Conservation (phyloP, 2,888 invertebrate species). For the Criorhina ranunculi region DNA sequence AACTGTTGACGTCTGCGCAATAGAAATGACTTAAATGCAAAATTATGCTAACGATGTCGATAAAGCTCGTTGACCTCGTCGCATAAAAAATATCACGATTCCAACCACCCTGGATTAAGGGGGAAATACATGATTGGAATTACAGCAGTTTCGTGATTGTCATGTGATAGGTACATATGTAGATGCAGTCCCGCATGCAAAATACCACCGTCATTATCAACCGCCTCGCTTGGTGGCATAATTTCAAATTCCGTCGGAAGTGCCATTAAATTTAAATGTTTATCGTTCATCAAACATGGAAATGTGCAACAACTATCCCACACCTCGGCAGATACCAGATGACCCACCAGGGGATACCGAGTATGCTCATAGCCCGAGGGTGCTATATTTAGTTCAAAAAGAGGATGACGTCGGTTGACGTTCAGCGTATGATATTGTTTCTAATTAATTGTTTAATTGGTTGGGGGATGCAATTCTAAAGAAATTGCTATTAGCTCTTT, state of each 20-base stretch:
- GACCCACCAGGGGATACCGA: not conserved
- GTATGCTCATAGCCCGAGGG: not conserved
- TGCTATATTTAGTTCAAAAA: conserved; percentile 15
- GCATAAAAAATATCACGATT: not conserved
- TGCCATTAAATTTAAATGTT: conserved; percentile 8
- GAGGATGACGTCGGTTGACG: conserved; percentile 8
- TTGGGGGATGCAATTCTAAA: not conserved
- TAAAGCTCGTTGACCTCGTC: conserved; percentile 19
- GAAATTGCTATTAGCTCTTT: not conserved
- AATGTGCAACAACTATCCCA: not conserved
- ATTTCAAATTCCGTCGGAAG: conserved; percentile 13
- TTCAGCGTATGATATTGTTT: conserved; percentile 17
- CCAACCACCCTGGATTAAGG: not conserved
- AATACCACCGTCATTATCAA: conserved; percentile 11
- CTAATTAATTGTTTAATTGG: conserved; percentile 40
- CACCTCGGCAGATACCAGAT: conserved; percentile 4
- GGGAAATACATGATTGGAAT: not conserved
- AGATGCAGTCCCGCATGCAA: not conserved
- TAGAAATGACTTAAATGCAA: conserved; percentile 15
- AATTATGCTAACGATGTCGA: conserved; percentile 24
- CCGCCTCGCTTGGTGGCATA: not conserved
- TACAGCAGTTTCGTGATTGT: conserved; percentile 12
- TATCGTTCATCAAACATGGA: not conserved
- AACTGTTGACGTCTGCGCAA: not conserved
- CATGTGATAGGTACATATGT: no score